These are phyloP conservation scores for Naso thynnoides DNA, from an alignment of 2,797 vertebrate species.

Conservation along the genomic window DNA sequence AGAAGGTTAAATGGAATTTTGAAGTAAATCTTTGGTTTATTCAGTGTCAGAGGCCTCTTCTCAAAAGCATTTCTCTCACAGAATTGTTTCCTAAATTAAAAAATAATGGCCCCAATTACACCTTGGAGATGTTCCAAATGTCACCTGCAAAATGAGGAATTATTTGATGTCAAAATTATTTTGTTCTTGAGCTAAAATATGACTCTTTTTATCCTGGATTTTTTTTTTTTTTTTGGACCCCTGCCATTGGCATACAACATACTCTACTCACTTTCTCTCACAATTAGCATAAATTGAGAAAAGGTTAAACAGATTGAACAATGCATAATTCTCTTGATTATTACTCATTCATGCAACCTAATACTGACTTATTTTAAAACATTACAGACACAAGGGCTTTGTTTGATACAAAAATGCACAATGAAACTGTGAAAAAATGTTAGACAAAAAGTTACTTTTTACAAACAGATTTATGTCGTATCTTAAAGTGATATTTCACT, in stretches of 20 bases:
- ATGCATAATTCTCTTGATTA: conserved; percentile 6
- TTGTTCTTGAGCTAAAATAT: neutral
- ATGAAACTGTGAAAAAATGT: neutral
- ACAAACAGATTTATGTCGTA: too few species aligned
- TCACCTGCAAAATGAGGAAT: neutral
- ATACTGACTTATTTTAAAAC: neutral
- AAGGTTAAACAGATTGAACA: conserved; percentile 10
- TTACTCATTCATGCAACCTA: neutral
- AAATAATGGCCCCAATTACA: neutral
- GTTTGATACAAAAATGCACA: neutral
- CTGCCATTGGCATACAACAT: neutral
- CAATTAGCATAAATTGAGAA: neutral
- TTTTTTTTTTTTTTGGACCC: neutral
- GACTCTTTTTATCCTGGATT: neutral
- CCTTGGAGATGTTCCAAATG: neutral
- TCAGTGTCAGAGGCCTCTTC: neutral
- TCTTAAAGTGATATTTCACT: too few species aligned
- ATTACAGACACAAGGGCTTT: neutral
- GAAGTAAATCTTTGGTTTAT: conserved; percentile 4
- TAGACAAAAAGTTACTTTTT: too few species aligned
- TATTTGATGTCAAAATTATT: neutral
- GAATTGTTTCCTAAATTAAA: conserved; percentile 1
- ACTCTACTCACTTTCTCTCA: neutral
- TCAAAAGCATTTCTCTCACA: neutral
- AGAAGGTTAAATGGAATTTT: neutral